Conservation (phyloP, 2,888 invertebrate species). For the Lochmaea capreae region DNA sequence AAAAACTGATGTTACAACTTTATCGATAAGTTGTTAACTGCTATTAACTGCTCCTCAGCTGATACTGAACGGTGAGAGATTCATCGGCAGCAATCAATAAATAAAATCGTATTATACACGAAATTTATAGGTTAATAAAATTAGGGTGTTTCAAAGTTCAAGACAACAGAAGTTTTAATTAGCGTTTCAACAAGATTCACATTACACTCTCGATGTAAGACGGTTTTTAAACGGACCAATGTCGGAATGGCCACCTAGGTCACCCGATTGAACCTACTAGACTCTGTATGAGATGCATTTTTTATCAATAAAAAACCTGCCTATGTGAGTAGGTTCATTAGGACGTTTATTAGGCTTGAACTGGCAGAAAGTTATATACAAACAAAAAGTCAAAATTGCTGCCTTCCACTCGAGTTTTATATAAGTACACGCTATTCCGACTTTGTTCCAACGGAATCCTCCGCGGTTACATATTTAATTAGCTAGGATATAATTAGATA, state of each 20-base stretch:
- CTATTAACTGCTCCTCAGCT: background rate
- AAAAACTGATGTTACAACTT: constrained; percentile 7
- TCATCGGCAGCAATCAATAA: too few relatives aligned
- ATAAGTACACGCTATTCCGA: constrained; percentile 59
- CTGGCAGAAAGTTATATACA: constrained; percentile 63
- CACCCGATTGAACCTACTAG: too few relatives aligned
- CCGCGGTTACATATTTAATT: constrained; percentile 65
- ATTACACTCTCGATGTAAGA: too few relatives aligned
- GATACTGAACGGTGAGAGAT: background rate
- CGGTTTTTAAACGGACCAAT: too few relatives aligned
- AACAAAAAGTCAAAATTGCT: constrained; percentile 61
- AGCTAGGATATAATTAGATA: constrained; percentile 64
- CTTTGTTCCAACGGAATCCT: constrained; percentile 59
- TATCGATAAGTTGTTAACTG: constrained; percentile 20
- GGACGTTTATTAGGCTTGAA: constrained; percentile 63
- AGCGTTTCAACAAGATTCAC: too few relatives aligned
- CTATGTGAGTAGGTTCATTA: constrained; percentile 61
- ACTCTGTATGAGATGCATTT: too few relatives aligned
- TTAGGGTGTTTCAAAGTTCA: too few relatives aligned
- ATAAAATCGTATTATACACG: too few relatives aligned
- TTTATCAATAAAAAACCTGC: too few relatives aligned
- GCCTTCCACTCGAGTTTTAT: constrained; percentile 62
- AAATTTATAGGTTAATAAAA: too few relatives aligned
- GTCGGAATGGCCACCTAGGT: too few relatives aligned
- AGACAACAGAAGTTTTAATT: too few relatives aligned